Evolutionary conservation across 1,140 invertebrate genomes (phyloP), one percentile per base, ranked within the genome.

Genomic region (Musca domestica): DNA sequence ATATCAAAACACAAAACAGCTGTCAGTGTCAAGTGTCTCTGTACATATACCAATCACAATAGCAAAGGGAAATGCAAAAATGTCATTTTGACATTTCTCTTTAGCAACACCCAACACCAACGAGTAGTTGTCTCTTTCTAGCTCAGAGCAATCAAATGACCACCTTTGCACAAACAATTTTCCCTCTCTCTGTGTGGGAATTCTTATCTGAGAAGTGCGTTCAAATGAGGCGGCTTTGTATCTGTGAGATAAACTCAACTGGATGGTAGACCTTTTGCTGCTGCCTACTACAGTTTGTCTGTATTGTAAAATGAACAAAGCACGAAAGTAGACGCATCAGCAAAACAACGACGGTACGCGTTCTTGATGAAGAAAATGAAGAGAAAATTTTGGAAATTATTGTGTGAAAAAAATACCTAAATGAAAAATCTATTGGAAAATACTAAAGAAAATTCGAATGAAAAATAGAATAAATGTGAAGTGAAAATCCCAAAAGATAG

Each of bases 231-330:
- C 56, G 56, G 56, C 56, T 34, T 61, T 19, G 23, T 56, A 56
- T 56, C 52, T 56, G 2, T 12, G 34, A 41, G 34, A 41, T 41
- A 41, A 41, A 41, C 34, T 41, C 34, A 5, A 27, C 14, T 56
- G 20, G 52, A 56, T 56, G 56, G 17, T 19, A 61, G 56, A 61
- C 56, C 56, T 34, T 61, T 61, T 34, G 52, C 52, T 41, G 6
- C 27, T 19, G 6, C 56, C 56, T 41, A 12, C 27, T 12, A 10
- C 56, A 17, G 27, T 61, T 61, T 61, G 56, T 61, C 56, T 61
- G 56, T 61, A 61, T 61, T 61, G 56, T 61, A 61, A 61, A 61
- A 17, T 61, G 56, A 34, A 61, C 56, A 61, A 61, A 61, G 56
- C 56, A 61, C 56, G 56, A 61, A n/a, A 19, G 34, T 34, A 61